Percentiles rank a stretch among this genome's conserved stretches.
Evolutionary conservation across 2,888 invertebrate genomes (phyloP).

Genomic region (Caenorhabditis doughertyi): DNA sequence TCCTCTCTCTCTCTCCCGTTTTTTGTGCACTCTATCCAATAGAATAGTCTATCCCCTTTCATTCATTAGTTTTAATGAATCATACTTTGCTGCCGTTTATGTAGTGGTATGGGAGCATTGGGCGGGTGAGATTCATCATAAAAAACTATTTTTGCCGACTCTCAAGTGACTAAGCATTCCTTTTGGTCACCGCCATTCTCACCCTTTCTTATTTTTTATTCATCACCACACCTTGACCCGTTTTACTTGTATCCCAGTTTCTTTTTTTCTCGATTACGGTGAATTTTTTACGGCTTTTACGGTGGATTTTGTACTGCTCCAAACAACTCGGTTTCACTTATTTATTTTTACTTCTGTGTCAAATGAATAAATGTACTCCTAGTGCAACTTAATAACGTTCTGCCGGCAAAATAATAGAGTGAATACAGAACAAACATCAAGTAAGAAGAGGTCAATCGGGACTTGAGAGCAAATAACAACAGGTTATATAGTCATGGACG

Average conservation of each 20-base stretch:
- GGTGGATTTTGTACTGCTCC: too few species aligned
- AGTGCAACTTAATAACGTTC: neutral
- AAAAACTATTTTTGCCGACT: constrained; percentile 4
- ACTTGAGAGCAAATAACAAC: neutral
- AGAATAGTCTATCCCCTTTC: too few species aligned
- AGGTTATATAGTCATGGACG: neutral
- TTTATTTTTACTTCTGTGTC: neutral
- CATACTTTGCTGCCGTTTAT: neutral
- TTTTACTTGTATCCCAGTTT: constrained; percentile 1
- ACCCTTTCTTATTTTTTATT: neutral
- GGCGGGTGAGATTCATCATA: constrained; percentile 5
- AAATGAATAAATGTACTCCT: neutral
- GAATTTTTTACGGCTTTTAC: neutral
- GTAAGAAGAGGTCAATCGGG: constrained; percentile 22
- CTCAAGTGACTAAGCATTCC: constrained; percentile 11
- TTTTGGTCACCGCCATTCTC: constrained; percentile 4
- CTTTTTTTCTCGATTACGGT: neutral
- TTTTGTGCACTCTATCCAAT: too few species aligned
- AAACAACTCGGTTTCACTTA: neutral
- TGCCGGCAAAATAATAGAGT: constrained; percentile 14
- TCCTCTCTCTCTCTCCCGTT: too few species aligned
- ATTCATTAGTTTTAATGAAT: too few species aligned
- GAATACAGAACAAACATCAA: neutral
- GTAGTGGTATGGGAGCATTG: neutral
- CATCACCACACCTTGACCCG: neutral